Conservation (phyloP, 1,140 invertebrate species). For the Matsumurasca onukii region DNA sequence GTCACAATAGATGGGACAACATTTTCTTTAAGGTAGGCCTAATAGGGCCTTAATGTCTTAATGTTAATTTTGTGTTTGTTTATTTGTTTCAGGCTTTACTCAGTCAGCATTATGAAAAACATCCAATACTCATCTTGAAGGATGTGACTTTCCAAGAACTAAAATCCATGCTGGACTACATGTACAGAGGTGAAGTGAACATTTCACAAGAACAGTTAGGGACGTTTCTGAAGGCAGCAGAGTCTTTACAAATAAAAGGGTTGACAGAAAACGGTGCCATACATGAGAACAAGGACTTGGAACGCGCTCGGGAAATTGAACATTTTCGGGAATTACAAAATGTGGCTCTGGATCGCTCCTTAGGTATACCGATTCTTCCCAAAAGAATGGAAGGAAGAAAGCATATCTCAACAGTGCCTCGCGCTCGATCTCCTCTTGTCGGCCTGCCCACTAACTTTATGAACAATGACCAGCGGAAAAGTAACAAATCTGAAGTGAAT, state of each 20-base stretch:
- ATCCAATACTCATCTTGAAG: slow-evolving; percentile 88
- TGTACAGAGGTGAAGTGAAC: slow-evolving; percentile 93
- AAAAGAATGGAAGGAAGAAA: slow-evolving; percentile 11
- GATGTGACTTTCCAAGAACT: slow-evolving; percentile 90
- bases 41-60: no score
- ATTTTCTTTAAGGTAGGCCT: no score
- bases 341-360: slow-evolving; percentile 5
- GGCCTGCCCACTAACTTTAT: not conserved
- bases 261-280: slow-evolving; percentile 66
- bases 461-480: slow-evolving; percentile 1
- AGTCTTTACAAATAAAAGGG: slow-evolving; percentile 89
- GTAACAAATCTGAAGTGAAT: not conserved
- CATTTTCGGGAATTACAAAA: slow-evolving; percentile 12
- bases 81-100: slow-evolving; percentile 70
- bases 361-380: not conserved
- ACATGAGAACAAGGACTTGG: slow-evolving; percentile 14
- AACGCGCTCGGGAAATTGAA: slow-evolving; percentile 14
- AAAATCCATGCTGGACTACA: slow-evolving; percentile 91
- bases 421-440: slow-evolving; percentile 3
- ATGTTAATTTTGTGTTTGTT: no score
- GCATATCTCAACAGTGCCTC: not conserved
- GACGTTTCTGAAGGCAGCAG: slow-evolving; percentile 84
- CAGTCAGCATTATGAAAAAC: slow-evolving; percentile 85
- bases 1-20: no score
- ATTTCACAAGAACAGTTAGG: slow-evolving; percentile 90